phyloP scores from a whole-genome alignment of 92 coral and sea anemone species.

The Micromussa lordhowensis region DNA sequence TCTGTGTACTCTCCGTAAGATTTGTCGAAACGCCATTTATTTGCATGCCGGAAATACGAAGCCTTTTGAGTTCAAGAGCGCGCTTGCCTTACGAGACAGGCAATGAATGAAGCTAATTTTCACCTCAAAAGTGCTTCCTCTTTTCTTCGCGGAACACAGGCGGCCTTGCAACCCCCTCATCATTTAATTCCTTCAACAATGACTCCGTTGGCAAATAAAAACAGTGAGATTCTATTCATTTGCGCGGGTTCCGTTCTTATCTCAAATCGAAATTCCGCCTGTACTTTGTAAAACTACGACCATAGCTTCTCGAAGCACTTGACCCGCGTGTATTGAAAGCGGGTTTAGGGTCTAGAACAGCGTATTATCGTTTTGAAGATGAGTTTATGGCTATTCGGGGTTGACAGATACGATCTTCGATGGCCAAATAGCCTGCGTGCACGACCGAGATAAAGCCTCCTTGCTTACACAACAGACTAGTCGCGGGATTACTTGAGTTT shows the following conservation, averaged over 20 bases:
- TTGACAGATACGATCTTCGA: constrained; percentile 51
- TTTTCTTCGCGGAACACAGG: constrained; percentile 6
- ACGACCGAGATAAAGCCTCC: constrained; percentile 26
- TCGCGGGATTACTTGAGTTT: constrained; percentile 24
- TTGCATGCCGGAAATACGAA: constrained; percentile 90
- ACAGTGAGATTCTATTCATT: constrained; percentile 31
- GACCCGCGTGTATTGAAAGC: constrained; percentile 31
- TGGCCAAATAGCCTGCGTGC: constrained; percentile 30
- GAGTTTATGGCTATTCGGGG: constrained; percentile 35
- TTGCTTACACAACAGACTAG: constrained; percentile 47
- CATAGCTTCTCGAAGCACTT: constrained; percentile 32
- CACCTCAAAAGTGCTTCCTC: constrained; percentile 33
- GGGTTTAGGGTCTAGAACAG: constrained; percentile 4
- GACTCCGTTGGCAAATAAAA: not conserved
- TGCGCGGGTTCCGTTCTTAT: constrained; percentile 30
- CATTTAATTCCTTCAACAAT: constrained; percentile 28
- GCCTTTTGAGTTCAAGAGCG: constrained; percentile 40
- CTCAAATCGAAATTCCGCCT: constrained; percentile 53
- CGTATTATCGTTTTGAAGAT: constrained; percentile 1
- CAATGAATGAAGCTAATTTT: constrained; percentile 45
- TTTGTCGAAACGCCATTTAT: constrained; percentile 66
- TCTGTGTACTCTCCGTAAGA: constrained; percentile 70
- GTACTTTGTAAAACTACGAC: constrained; percentile 12
- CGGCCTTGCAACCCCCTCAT: constrained; percentile 22
- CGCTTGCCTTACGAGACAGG: constrained; percentile 64